Evolutionary conservation across 2,888 invertebrate species (phyloP), one percentile per base, ranked within the genome.

Genomic region (Pasiphila rectangulata): DNA sequence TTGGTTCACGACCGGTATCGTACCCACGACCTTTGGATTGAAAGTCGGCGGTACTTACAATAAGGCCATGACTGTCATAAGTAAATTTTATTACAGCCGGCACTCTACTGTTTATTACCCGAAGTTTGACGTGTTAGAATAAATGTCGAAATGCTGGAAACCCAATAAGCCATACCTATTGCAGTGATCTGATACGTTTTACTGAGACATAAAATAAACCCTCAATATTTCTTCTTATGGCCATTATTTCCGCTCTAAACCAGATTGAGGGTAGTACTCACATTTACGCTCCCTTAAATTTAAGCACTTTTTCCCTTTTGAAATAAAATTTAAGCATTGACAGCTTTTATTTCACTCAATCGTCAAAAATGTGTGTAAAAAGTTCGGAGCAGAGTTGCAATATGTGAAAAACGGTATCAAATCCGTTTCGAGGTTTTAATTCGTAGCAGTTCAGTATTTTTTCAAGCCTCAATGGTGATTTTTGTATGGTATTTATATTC

Each of bases 151-250:
- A 27, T 13, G 20, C 15, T 43, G 27, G 36, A 38, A 19, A 44
- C 29, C 24, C 36, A 12, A 23, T 46, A 50, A 24, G 35, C 27
- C 46, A 48, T 52, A 51, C 45, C n/a, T n/a, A n/a, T n/a, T 48
- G 41, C 29, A 29, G 32, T 41, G 43, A 55, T 53, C 51, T 43
- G 55, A 55, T 49, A 53, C 44, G 46, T 53, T 57, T 57, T 57
- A 57, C 51, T 43, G 41, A 46, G 24, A 42, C 55, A 57, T 57
- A 55, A 57, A 57, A 38, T 34, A 49, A 47, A 51, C 51, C 55
- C 51, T 55, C 49, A 55, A 57, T 57, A 57, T 57, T 57, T 57
- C 38, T 51, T 43, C 53, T 55, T 53, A 55, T 51, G 48, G 21
- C 55, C 53, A 53, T 55, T 55, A 57, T 55, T 49, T 53, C 57